phyloP scores from a whole-genome alignment of 2,888 invertebrate species.

The Molanna angustata region DNA sequence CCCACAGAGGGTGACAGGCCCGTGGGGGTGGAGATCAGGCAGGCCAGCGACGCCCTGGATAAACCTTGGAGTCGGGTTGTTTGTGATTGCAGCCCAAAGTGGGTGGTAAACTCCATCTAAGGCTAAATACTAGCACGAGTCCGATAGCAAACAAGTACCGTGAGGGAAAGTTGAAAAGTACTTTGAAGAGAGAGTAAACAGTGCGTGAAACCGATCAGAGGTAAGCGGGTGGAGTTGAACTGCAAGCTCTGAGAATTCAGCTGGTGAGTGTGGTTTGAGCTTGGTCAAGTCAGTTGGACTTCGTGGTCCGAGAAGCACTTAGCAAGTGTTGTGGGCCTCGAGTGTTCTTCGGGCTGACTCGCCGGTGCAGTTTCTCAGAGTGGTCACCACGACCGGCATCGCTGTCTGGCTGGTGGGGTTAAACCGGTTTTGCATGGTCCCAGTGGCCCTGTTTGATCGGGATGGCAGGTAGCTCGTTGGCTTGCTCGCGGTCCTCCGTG shows the following conservation, averaged over 20 bases:
- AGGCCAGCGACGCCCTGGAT: constrained; percentile 35
- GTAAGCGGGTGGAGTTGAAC: constrained; percentile 58
- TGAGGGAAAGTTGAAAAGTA: constrained; percentile 71
- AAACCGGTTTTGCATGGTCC: neutral
- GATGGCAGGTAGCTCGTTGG: too few relatives aligned
- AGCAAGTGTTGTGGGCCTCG: constrained; percentile 34
- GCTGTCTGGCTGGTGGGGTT: too few relatives aligned
- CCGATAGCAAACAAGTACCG: constrained; percentile 67
- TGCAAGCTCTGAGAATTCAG: constrained; percentile 48
- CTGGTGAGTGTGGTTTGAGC: too few relatives aligned
- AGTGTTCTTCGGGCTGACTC: constrained; percentile 27
- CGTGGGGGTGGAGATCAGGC: constrained; percentile 43
- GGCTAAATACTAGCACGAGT: constrained; percentile 61
- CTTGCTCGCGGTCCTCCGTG: too few relatives aligned
- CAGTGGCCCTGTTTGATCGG: neutral
- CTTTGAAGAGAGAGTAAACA: constrained; percentile 61
- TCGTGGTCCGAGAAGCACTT: constrained; percentile 36
- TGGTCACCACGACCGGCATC: constrained; percentile 54
- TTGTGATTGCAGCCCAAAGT: constrained; percentile 61
- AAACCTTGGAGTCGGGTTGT: constrained; percentile 56
- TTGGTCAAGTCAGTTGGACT: constrained; percentile 43
- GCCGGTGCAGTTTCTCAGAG: constrained; percentile 45
- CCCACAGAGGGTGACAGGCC: constrained; percentile 56
- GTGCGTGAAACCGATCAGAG: constrained; percentile 54
- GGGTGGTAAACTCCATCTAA: constrained; percentile 60